These are phyloP conservation scores for Apteryx owenii DNA, from an alignment of 2,113 vertebrate genomes.

Conservation along the genomic window DNA sequence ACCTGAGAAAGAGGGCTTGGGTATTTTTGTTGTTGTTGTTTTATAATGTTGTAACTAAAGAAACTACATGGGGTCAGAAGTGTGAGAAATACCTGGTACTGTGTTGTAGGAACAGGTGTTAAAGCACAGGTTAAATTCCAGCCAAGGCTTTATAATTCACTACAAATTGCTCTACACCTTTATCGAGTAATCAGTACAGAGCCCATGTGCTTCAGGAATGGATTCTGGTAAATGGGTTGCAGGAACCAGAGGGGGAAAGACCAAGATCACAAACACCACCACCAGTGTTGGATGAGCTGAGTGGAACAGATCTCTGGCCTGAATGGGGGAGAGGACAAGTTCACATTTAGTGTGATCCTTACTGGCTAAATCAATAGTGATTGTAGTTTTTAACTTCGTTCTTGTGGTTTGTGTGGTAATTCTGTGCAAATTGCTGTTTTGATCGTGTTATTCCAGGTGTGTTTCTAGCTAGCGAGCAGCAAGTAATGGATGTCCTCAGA, in stretches of 20 bases:
- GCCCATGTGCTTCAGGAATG: neutral
- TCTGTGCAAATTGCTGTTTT: constrained; percentile 1
- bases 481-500: constrained; percentile 13
- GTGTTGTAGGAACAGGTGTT: neutral
- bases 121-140: neutral
- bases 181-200: neutral
- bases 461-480: constrained; percentile 19
- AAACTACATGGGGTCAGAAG: neutral
- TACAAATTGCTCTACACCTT: neutral
- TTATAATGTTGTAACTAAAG: neutral
- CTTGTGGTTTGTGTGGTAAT: neutral
- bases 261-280: neutral
- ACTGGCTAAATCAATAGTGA: neutral
- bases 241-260: neutral
- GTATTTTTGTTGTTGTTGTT: neutral
- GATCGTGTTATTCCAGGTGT: constrained; percentile 14
- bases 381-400: neutral
- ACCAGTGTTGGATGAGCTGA: neutral
- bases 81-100: neutral
- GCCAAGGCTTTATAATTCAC: neutral
- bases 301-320: accelerated
- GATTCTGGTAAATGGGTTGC: neutral
- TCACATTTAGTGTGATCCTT: neutral
- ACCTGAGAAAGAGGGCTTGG: neutral
- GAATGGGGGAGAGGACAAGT: neutral